Evolutionary conservation across 2,888 invertebrate species (phyloP), one percentile per base, ranked within the genome.

Genomic region (Meiosimyza platycephala): DNA sequence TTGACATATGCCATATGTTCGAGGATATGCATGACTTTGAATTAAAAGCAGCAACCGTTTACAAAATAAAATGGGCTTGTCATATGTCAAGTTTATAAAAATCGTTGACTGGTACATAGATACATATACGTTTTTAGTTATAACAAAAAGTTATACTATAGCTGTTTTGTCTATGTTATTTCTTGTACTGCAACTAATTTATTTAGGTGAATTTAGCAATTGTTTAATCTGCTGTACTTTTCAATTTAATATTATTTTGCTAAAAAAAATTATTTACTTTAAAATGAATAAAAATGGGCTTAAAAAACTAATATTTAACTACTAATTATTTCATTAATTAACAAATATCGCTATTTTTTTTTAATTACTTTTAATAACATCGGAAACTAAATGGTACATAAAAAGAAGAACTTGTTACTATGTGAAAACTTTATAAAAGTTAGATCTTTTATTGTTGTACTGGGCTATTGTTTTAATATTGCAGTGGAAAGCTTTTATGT

Each of bases 391-490:
- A 72, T 76, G 71, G 72, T 74, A 71, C 57, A 59, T 67, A 73
- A 72, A 73, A 69, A 76, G 72, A 65, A 65, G 65, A 68, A 67
- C 72, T 71, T 76, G 73, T 73, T 72, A 74, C 66, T 79, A 79
- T 78, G 63, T 22, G 22, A 74, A 72, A 75, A 70, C 63, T 63
- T 62, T 52, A 18, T 22, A 70, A 69, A 69, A 69, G 50, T 60
- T 60, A 48, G 48, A 18, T 66, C 40, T 54, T 28, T 33, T 33
- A 48, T 51, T 59, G 50, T 80, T 80, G 54, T 59, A 72, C 65
- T 59, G 83, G 83, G 85, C 85, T 84, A 84, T 84, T 83, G 85
- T 80, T 76, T 77, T 77, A 69, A 74, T 69, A 69, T 69, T 62
- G 70, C 70, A 52, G 54, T 51, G 15, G 54, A 62, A 22, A 63